phyloP scores from a whole-genome alignment of 30 jellyfish, hydroid and myxozoan species.

The Haliclystus octoradiatus region DNA sequence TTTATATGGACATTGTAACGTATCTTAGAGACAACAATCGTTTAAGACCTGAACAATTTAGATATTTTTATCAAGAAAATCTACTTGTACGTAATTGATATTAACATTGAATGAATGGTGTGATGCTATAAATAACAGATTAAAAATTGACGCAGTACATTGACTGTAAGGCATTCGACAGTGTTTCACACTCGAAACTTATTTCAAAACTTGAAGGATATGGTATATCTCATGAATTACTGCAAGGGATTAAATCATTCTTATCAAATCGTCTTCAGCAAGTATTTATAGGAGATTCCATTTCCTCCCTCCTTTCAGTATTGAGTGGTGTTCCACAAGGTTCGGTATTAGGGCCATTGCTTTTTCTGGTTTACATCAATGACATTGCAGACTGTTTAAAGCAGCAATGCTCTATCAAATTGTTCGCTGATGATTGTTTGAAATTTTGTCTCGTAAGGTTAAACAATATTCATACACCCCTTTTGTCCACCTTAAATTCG shows the following conservation, averaged over 20 bases:
- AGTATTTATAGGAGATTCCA: background rate
- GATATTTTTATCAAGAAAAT: background rate
- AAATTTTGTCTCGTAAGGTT: too few relatives aligned
- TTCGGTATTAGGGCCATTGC: background rate
- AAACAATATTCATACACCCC: too few relatives aligned
- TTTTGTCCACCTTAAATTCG: too few relatives aligned
- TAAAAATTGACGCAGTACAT: background rate
- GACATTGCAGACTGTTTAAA: background rate
- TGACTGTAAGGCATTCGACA: background rate
- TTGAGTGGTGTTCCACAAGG: background rate
- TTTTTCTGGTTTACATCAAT: background rate
- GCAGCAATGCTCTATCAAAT: too few relatives aligned
- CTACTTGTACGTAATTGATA: background rate
- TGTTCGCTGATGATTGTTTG: too few relatives aligned
- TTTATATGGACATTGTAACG: background rate
- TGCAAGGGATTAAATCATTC: background rate
- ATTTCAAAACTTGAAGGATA: background rate
- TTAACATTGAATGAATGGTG: background rate
- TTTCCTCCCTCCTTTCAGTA: background rate
- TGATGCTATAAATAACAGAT: background rate
- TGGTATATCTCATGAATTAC: background rate
- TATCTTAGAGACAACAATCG: background rate
- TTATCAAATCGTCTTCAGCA: background rate
- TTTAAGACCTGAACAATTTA: background rate
- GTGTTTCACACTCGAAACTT: background rate